Evolutionary conservation across 2,797 vertebrate species (phyloP).

Genomic region (Phrynocephalus guinanensis): DNA sequence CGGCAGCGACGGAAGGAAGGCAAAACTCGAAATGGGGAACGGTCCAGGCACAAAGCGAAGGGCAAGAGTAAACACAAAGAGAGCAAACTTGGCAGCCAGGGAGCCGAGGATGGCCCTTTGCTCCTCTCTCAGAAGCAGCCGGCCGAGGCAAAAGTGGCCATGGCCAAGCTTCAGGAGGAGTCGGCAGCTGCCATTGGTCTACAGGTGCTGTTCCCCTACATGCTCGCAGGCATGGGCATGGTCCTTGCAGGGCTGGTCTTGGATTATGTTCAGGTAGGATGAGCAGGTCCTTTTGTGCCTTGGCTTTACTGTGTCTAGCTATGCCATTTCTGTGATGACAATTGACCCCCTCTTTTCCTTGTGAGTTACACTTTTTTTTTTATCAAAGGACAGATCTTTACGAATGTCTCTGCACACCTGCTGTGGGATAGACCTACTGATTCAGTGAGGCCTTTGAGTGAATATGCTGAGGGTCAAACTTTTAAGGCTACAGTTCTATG

Average conservation of each 20-base stretch:
- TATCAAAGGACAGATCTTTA: background rate
- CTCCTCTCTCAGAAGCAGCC: constrained; percentile 75
- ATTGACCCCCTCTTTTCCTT: accelerated
- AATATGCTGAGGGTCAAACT: background rate
- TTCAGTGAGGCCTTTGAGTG: background rate
- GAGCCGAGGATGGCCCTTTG: constrained; percentile 79
- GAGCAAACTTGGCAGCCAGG: constrained; percentile 62
- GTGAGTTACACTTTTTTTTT: background rate
- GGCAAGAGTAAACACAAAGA: constrained; percentile 76
- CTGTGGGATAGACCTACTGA: background rate
- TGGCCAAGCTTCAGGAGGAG: constrained; percentile 79
- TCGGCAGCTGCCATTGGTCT: constrained; percentile 78
- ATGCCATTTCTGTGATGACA: background rate
- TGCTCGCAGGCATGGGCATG: constrained; percentile 89
- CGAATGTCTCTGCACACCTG: background rate
- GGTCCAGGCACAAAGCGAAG: constrained; percentile 75
- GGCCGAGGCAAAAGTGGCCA: constrained; percentile 74
- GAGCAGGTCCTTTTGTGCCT: background rate
- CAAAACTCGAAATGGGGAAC: constrained; percentile 75
- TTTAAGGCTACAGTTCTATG: background rate
- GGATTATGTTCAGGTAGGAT: constrained; percentile 86
- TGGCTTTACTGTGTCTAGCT: background rate
- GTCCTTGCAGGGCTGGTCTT: constrained; percentile 87
- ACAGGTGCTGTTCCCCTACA: constrained; percentile 85
- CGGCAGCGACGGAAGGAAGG: constrained; percentile 82